Percentiles rank a stretch among this genome's conserved stretches.
Evolutionary conservation across 2,113 vertebrate species (phyloP).

Genomic region (Dolichallabes microphthalmus): DNA sequence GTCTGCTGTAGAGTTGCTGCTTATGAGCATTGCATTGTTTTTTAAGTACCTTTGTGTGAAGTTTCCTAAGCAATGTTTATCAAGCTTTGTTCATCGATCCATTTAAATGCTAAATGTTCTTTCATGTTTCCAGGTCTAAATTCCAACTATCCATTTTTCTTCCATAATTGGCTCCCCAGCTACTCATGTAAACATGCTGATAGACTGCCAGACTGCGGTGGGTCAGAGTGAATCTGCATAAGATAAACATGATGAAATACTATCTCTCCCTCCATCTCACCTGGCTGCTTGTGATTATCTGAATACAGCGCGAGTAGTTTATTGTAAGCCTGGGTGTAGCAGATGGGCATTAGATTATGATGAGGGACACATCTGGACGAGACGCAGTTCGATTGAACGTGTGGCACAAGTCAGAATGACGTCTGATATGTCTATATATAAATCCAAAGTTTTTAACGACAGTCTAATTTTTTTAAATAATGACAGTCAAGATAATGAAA

Average conservation of each 20-base stretch:
- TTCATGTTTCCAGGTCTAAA: background rate
- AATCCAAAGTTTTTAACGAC: no score
- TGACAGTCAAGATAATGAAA: no score
- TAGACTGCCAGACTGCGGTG: background rate
- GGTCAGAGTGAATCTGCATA: constrained; percentile 15
- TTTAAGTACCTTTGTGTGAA: constrained; percentile 22
- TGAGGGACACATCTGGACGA: background rate
- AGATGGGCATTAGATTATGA: background rate
- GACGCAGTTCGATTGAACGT: background rate
- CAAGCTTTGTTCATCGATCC: constrained; percentile 14
- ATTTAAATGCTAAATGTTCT: constrained; percentile 20
- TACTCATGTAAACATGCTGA: constrained; percentile 7
- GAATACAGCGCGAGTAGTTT: background rate
- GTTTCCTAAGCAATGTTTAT: constrained; percentile 26
- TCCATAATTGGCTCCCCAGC: constrained; percentile 8
- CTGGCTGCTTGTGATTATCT: background rate
- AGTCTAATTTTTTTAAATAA: no score
- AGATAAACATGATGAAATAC: background rate
- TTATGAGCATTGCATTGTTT: constrained; percentile 9
- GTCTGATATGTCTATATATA: background rate
- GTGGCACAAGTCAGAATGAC: background rate
- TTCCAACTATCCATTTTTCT: constrained; percentile 8
- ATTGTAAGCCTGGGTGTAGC: background rate
- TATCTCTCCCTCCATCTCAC: background rate
- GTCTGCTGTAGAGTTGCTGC: background rate